These are phyloP conservation scores for Ibidorhyncha struthersii DNA, from an alignment of 2,113 vertebrate species.

Conservation along the genomic window DNA sequence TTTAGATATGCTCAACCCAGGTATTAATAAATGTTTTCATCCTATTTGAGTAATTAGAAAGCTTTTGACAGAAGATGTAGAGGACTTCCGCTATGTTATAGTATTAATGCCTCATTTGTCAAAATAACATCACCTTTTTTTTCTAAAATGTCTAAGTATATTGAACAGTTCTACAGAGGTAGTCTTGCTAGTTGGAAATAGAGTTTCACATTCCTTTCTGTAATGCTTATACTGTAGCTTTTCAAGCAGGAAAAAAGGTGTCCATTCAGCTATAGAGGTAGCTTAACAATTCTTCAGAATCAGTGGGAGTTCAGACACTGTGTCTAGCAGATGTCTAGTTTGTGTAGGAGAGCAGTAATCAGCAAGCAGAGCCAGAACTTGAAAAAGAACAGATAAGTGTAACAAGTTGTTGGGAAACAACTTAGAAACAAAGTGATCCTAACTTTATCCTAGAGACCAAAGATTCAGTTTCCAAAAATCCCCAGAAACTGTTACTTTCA, in stretches of 20 bases:
- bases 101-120: neutral
- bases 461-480: neutral
- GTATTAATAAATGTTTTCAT: neutral
- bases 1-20: neutral
- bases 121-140: neutral
- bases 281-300: neutral
- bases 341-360: neutral
- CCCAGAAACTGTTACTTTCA: neutral
- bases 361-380: neutral
- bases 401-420: too few relatives aligned
- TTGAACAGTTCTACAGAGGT: neutral
- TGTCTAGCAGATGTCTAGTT: neutral
- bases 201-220: neutral
- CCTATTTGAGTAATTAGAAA: neutral
- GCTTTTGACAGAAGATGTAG: neutral
- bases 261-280: neutral
- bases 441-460: neutral
- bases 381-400: neutral
- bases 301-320: neutral
- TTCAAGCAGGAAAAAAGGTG: neutral
- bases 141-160: neutral
- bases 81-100: neutral
- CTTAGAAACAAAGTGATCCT: neutral
- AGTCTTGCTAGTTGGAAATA: neutral
- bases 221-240: neutral